Evolutionary conservation across 2,797 vertebrate species (phyloP).

Genomic region (Crypturellus tataupa): DNA sequence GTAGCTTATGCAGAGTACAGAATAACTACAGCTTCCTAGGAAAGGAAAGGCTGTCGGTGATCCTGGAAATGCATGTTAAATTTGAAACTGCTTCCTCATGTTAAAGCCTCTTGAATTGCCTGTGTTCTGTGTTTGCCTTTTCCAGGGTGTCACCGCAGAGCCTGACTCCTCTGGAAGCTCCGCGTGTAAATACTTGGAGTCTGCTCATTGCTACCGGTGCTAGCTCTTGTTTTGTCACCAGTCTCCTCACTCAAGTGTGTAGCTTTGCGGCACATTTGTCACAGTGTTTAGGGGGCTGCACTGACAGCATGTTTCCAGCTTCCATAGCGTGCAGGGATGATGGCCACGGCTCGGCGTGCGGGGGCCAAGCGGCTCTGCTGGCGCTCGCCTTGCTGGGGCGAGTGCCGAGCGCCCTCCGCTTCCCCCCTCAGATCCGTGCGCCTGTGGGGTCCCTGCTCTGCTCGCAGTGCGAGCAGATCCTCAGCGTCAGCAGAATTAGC

Average conservation of each 20-base stretch:
- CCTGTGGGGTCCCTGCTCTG: fast-evolving
- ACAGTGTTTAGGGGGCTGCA: neutral
- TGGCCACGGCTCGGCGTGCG: neutral
- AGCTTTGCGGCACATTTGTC: neutral
- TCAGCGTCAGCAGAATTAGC: neutral
- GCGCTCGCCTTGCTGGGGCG: neutral
- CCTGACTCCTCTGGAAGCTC: neutral
- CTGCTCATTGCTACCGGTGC: neutral
- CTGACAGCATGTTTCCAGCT: neutral
- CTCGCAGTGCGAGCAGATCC: neutral
- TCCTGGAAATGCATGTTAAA: neutral
- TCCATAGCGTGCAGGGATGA: fast-evolving
- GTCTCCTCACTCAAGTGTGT: fast-evolving
- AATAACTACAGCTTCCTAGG: neutral
- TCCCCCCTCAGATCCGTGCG: neutral
- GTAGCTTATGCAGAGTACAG: neutral
- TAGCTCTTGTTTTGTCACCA: neutral
- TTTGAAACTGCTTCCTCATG: neutral
- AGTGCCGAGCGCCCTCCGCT: fast-evolving
- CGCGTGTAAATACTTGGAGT: neutral
- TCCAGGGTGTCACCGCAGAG: neutral
- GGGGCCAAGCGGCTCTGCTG: neutral
- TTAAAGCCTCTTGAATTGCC: neutral
- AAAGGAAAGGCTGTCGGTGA: neutral
- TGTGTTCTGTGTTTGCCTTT: neutral